Evolutionary conservation across 2,797 vertebrate species (phyloP).

Genomic region (Enteromius viviparus): DNA sequence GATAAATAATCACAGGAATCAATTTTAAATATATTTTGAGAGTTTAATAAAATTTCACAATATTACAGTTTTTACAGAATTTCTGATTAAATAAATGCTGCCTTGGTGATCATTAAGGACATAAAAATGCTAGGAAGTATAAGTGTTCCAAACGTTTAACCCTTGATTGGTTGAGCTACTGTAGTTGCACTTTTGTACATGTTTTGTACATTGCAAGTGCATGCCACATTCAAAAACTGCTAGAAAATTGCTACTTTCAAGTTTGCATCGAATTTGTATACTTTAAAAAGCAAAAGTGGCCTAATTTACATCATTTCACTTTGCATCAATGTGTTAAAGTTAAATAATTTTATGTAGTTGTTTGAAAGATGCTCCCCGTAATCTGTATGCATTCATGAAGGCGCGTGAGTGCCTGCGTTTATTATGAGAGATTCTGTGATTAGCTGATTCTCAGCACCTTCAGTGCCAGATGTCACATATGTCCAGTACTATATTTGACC

Average conservation of each 20-base stretch:
- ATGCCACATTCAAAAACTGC: background rate
- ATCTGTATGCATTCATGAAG: background rate
- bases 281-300: background rate
- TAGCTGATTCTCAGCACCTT: background rate
- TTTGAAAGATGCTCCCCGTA: background rate
- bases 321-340: background rate
- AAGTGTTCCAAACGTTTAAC: background rate
- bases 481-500: constrained; percentile 62
- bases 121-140: background rate
- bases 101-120: background rate
- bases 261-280: background rate
- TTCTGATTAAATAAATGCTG: background rate
- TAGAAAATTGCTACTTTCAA: background rate
- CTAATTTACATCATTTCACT: background rate
- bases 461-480: constrained; percentile 2
- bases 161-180: background rate
- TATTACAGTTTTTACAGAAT: background rate
- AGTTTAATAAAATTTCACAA: background rate
- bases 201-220: background rate
- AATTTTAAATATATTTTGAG: background rate
- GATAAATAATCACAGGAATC: background rate
- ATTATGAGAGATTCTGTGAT: background rate
- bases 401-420: background rate
- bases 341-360: background rate
- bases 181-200: background rate